A percentile compares a stretch with the other conserved stretches of the same genome.
phyloP scores from a whole-genome alignment of 2,113 vertebrate species.

The Eclectus roratus region DNA sequence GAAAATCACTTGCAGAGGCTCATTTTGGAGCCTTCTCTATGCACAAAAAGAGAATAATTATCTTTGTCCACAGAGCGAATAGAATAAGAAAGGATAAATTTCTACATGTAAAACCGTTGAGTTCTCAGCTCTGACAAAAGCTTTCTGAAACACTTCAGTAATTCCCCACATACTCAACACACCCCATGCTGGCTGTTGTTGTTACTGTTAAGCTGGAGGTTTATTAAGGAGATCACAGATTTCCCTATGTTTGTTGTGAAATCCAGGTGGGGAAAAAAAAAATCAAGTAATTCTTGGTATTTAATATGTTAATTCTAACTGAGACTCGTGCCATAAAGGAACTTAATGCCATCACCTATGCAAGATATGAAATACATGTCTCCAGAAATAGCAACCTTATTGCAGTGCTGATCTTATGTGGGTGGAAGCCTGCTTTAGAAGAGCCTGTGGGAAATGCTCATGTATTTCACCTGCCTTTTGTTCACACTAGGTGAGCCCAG shows the following conservation, averaged over 20 bases:
- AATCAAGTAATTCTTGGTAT: not conserved
- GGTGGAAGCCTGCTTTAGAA: not conserved
- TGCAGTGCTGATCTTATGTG: not conserved
- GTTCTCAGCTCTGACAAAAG: not conserved
- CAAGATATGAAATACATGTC: not conserved
- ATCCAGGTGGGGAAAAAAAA: not conserved
- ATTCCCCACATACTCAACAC: not conserved
- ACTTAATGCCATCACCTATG: not conserved
- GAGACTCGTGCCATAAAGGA: not conserved
- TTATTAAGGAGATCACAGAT: not conserved
- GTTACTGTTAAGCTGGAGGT: not conserved
- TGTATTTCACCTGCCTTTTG: not conserved
- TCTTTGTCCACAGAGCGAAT: not conserved
- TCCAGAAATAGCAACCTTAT: slow-evolving; percentile 16
- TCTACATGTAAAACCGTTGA: not conserved
- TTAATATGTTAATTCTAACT: slow-evolving; percentile 7
- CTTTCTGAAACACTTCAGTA: not conserved
- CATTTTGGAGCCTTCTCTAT: not conserved
- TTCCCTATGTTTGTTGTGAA: not conserved
- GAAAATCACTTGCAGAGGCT: not conserved
- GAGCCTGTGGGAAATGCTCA: not conserved
- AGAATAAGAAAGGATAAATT: no score
- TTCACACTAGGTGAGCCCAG: not conserved
- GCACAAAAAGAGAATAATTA: not conserved
- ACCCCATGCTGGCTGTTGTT: not conserved